Conservation (phyloP, 2,797 vertebrate species). For the Sylvilagus floridanus region DNA sequence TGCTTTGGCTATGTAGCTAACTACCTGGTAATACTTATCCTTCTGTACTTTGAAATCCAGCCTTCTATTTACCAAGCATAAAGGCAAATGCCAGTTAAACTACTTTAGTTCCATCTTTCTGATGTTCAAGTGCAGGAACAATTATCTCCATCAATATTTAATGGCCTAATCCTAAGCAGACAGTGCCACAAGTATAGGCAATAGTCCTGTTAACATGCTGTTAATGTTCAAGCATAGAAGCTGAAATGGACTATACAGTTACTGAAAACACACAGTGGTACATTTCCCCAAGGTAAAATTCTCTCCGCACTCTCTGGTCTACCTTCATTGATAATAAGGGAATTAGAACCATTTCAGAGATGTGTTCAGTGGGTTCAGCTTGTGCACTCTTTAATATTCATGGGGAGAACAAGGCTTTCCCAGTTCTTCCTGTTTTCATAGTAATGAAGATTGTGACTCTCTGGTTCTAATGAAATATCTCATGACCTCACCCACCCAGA, state of each 20-base stretch:
- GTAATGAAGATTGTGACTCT: background rate
- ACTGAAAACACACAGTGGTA: slow-evolving; percentile 82
- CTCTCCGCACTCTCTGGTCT: slow-evolving; percentile 76
- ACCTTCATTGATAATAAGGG: slow-evolving; percentile 81
- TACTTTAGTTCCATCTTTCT: slow-evolving; percentile 81
- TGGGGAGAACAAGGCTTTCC: slow-evolving; percentile 68
- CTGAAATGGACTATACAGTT: slow-evolving; percentile 85
- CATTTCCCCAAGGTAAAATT: slow-evolving; percentile 85
- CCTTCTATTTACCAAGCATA: slow-evolving; percentile 84
- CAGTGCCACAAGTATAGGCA: slow-evolving; percentile 78
- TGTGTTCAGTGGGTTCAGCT: slow-evolving; percentile 83
- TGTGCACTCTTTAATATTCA: slow-evolving; percentile 73
- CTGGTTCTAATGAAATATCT: slow-evolving; percentile 8
- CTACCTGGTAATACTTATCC: slow-evolving; percentile 68
- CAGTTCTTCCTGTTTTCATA: slow-evolving; percentile 41
- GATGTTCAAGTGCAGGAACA: slow-evolving; percentile 83
- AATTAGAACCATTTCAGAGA: slow-evolving; percentile 80
- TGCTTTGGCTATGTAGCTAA: slow-evolving; percentile 79
- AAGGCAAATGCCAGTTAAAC: slow-evolving; percentile 83
- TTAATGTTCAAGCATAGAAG: slow-evolving; percentile 85
- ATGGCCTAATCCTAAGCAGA: slow-evolving; percentile 85
- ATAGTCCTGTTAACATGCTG: slow-evolving; percentile 84
- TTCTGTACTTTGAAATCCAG: slow-evolving; percentile 77
- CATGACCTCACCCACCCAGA: background rate
- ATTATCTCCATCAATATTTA: slow-evolving; percentile 87